These are phyloP conservation scores for Calephelis nemesis DNA, from an alignment of 1,140 invertebrate genomes.

Conservation along the genomic window DNA sequence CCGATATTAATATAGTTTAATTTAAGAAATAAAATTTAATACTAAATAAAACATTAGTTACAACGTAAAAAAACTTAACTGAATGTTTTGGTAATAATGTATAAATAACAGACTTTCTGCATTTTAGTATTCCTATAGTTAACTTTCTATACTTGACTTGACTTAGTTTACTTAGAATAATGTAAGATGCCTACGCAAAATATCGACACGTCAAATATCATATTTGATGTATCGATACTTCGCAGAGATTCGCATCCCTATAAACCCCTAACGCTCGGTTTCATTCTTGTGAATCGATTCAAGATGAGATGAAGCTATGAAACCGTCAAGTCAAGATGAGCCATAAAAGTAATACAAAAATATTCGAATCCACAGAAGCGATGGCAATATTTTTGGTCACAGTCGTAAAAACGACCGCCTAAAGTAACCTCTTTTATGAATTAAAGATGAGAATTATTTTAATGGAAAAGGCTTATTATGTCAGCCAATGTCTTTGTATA, in stretches of 20 bases:
- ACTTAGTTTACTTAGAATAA: no score
- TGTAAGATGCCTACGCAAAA: no score
- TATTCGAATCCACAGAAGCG: slow-evolving; percentile 5
- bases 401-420: slow-evolving; percentile 14
- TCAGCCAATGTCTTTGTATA: background rate
- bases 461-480: slow-evolving; percentile 19
- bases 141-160: no score
- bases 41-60: no score
- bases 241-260: background rate
- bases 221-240: background rate
- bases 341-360: slow-evolving; percentile 17
- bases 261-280: slow-evolving; percentile 49
- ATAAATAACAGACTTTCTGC: no score
- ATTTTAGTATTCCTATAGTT: no score
- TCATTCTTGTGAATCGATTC: slow-evolving; percentile 56
- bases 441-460: slow-evolving; percentile 21
- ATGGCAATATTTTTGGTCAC: slow-evolving; percentile 3
- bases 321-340: slow-evolving; percentile 27
- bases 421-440: slow-evolving; percentile 20
- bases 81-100: no score
- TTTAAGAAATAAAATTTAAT: no score
- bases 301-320: slow-evolving; percentile 48
- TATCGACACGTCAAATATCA: no score
- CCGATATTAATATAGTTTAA: no score
- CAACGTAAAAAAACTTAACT: no score